Evolutionary conservation across 2,113 vertebrate genomes (phyloP), one percentile per base, ranked within the genome.

Genomic region (Pteruthius melanotis): DNA sequence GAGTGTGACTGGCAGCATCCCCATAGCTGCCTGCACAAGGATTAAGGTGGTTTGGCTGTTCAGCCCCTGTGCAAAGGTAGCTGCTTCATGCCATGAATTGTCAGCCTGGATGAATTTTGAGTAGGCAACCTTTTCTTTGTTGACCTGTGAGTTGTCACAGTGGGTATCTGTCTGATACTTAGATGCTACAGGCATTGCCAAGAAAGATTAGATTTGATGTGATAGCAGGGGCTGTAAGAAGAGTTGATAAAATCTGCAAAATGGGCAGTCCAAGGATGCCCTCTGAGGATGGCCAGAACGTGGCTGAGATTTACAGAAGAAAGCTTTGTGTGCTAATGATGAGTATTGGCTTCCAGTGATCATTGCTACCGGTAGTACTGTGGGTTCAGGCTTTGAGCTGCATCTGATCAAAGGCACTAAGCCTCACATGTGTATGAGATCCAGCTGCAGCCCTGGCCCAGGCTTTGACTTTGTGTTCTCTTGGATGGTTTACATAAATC

Each of bases 381-480:
- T 15, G 35, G 15, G 15, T 31, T 59, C 30, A 33, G 35, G 33
- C 27, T 63, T 57, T 53, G 31, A 33, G 18, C 24, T 2, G 0
- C 26, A 24, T 47, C 64, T 77, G 56, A n/a, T 54, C 31, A 63
- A 64, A 18, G n/a, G 22, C 22, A n/a, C 28, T 56, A 50, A 64
- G 10, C 20, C 45, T 61, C 35, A 28, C 21, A 15, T 0, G 0
- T 1, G 7, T 24, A 18, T 57, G 70, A 78, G 28, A 53, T 16
- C 21, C 11, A 12, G 10, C 22, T 81, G 70, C 31, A 83, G 27
- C 37, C 17, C 72, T 74, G 53, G 10, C 49, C 13, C 19, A 47
- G 35, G 10, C 26, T 42, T 28, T 81, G 30, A 15, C 57, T 81
- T 78, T 11, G 19, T 47, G 20, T 79, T 70, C 52, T 78, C 52